Conservation (phyloP, 1,140 invertebrate species). For the Riptortus pedestris region DNA sequence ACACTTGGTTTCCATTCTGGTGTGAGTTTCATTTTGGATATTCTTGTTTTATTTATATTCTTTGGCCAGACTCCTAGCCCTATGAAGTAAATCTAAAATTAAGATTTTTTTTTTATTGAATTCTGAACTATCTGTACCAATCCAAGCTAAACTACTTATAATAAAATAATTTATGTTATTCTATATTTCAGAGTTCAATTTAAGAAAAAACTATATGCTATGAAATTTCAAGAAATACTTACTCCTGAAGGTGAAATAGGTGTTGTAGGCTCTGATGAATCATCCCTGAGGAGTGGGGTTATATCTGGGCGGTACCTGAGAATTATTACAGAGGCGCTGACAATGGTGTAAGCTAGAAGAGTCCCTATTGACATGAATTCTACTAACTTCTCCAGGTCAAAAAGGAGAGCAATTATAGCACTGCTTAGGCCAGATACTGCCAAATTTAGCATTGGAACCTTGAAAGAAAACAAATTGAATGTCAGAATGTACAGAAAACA, state of each 20-base stretch:
- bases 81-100: too few species aligned
- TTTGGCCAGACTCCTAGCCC: too few species aligned
- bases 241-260: slow-evolving; percentile 31
- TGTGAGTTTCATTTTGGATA: too few species aligned
- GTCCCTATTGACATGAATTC: slow-evolving; percentile 93
- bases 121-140: not conserved
- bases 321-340: slow-evolving; percentile 78
- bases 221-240: too few species aligned
- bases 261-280: slow-evolving; percentile 36
- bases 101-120: not conserved
- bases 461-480: slow-evolving; percentile 24
- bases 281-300: slow-evolving; percentile 35
- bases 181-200: too few species aligned
- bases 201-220: not conserved
- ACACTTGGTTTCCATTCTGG: too few species aligned
- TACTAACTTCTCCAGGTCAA: slow-evolving; percentile 81
- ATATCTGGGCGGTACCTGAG: slow-evolving; percentile 63
- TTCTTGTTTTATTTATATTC: too few species aligned
- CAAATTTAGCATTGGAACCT: slow-evolving; percentile 70
- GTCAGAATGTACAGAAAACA: too few species aligned
- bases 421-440: slow-evolving; percentile 66
- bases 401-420: slow-evolving; percentile 68
- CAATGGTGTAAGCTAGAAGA: slow-evolving; percentile 79
- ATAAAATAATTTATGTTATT: not conserved
- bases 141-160: not conserved